These are phyloP conservation scores for Drosophila serrata DNA, from an alignment of 1,140 invertebrate genomes.

Conservation along the genomic window DNA sequence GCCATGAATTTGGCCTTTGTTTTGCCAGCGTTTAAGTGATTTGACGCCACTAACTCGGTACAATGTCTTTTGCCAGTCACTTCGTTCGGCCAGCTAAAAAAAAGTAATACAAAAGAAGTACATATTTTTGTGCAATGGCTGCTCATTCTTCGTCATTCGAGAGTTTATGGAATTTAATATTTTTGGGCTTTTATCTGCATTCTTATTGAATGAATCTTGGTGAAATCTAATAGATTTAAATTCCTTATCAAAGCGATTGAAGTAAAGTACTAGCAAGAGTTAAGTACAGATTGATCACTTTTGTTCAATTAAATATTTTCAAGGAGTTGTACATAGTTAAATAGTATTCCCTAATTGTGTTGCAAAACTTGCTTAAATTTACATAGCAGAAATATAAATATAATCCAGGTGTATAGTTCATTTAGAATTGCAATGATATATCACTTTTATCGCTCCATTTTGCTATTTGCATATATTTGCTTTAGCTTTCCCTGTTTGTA, in stretches of 20 bases:
- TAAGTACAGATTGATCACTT: neutral
- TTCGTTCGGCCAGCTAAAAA: constrained; percentile 27
- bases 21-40: constrained; percentile 72
- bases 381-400: constrained; percentile 23
- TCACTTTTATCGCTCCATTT: constrained; percentile 26
- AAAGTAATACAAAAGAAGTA: constrained; percentile 31
- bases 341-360: neutral
- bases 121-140: constrained; percentile 48
- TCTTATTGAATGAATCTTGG: constrained; percentile 49
- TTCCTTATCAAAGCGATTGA: constrained; percentile 11
- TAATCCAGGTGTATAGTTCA: constrained; percentile 24
- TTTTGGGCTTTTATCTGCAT: constrained; percentile 48
- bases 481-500: constrained; percentile 13
- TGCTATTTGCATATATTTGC: constrained; percentile 58
- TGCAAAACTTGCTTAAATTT: constrained; percentile 7
- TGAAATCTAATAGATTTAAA: constrained; percentile 22
- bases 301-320: too few species aligned
- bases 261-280: neutral
- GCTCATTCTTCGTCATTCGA: constrained; percentile 32
- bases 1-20: constrained; percentile 55
- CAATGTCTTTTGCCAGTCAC: constrained; percentile 58
- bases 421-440: constrained; percentile 28
- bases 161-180: constrained; percentile 51
- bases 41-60: constrained; percentile 65
- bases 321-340: too few species aligned